phyloP scores from a whole-genome alignment of 2,797 vertebrate species.

The Apogon talboti region DNA sequence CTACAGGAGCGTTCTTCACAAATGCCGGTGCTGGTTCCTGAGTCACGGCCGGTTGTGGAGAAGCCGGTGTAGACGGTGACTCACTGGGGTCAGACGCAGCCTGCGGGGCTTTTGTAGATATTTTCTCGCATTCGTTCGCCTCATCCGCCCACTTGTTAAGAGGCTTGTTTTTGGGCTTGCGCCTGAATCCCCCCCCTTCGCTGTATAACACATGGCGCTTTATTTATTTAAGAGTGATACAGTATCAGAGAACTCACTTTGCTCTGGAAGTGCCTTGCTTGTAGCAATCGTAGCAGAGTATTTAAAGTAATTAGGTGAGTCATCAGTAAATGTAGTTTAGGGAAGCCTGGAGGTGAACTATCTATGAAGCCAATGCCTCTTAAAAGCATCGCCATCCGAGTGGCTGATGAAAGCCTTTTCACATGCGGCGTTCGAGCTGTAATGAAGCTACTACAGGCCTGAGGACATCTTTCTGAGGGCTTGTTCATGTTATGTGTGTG shows the following conservation, averaged over 20 bases:
- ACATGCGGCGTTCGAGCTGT: neutral
- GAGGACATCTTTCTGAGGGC: neutral
- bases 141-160: conserved; percentile 52
- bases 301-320: conserved; percentile 41
- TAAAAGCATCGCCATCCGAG: conserved; percentile 14
- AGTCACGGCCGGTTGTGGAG: conserved; percentile 53
- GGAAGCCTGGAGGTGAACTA: conserved; percentile 29
- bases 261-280: neutral
- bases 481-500: conserved; percentile 1
- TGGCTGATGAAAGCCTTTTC: conserved; percentile 9
- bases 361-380: conserved; percentile 5
- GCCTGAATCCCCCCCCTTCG: conserved; percentile 29
- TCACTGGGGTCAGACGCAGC: conserved; percentile 72
- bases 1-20: too few relatives aligned
- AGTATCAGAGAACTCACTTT: conserved; percentile 29
- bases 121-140: conserved; percentile 31
- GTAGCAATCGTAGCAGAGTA: conserved; percentile 1
- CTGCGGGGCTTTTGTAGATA: conserved; percentile 51
- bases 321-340: conserved; percentile 29
- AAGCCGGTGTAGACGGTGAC: conserved; percentile 67
- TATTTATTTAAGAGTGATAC: conserved; percentile 43
- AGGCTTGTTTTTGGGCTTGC: conserved; percentile 26
- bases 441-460: conserved; percentile 20
- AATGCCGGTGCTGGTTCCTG: conserved; percentile 43
- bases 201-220: neutral